These are phyloP conservation scores for Patella pellucida DNA, from an alignment of 2,888 invertebrate species.

Conservation along the genomic window DNA sequence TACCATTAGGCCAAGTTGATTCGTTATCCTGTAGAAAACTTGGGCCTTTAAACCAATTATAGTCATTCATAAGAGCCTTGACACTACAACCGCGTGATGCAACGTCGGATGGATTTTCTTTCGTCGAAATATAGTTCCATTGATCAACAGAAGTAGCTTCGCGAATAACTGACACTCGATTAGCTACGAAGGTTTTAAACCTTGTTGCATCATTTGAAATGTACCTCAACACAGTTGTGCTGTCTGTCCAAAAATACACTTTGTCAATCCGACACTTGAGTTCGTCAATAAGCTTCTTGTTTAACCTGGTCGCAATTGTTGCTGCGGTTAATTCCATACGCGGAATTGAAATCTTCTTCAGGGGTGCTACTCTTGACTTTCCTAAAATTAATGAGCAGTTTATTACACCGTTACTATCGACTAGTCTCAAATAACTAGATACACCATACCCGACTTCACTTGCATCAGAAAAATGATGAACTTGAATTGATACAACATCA, in stretches of 20 bases:
- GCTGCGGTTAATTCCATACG: slow-evolving; percentile 18
- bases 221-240: slow-evolving; percentile 15
- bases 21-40: neutral
- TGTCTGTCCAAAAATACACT: slow-evolving; percentile 8
- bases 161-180: slow-evolving; percentile 13
- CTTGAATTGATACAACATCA: neutral
- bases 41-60: slow-evolving; percentile 12
- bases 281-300: neutral
- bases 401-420: neutral
- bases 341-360: slow-evolving; percentile 14
- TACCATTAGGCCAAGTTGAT: neutral
- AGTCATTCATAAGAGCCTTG: neutral
- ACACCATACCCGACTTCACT: slow-evolving; percentile 18
- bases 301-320: slow-evolving; percentile 4
- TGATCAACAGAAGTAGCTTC: slow-evolving; percentile 11
- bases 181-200: slow-evolving; percentile 22
- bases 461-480: slow-evolving; percentile 17
- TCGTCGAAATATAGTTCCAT: slow-evolving; percentile 6
- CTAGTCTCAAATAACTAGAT: slow-evolving; percentile 3
- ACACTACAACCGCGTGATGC: neutral
- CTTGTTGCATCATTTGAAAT: slow-evolving; percentile 14
- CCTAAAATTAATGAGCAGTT: slow-evolving; percentile 6
- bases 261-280: neutral
- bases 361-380: slow-evolving; percentile 16
- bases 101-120: slow-evolving; percentile 8